A percentile compares a stretch with the other conserved stretches of the same genome.
Conservation (phyloP, 2,888 invertebrate species). For the Diachrysia chrysitis region DNA sequence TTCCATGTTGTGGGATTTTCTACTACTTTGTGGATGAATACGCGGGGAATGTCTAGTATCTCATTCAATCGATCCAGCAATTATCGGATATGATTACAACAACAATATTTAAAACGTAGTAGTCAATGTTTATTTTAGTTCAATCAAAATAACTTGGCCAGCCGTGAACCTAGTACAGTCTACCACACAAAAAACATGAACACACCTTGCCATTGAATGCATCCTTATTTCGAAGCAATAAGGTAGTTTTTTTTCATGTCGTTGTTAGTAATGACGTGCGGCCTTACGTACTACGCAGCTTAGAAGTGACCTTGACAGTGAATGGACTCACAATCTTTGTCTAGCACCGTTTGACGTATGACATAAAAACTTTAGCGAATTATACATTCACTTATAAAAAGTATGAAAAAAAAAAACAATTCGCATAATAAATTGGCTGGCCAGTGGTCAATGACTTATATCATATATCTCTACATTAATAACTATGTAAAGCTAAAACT, state of each 20-base stretch:
- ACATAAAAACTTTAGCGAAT: constrained; percentile 35
- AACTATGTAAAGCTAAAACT: background rate
- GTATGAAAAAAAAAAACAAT: constrained; percentile 12
- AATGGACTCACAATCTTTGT: constrained; percentile 37
- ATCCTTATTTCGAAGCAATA: background rate
- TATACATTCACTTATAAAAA: constrained; percentile 36
- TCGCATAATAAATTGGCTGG: constrained; percentile 11
- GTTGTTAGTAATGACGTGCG: background rate
- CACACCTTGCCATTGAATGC: background rate
- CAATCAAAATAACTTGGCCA: constrained; percentile 34
- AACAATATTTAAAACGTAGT: constrained; percentile 17
- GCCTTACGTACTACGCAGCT: constrained; percentile 3
- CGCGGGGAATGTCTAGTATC: background rate
- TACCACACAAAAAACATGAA: background rate
- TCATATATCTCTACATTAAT: background rate
- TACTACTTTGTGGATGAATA: background rate
- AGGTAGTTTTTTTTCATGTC: background rate
- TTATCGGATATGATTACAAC: constrained; percentile 2
- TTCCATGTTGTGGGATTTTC: background rate
- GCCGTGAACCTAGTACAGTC: constrained; percentile 34
- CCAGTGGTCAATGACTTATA: constrained; percentile 12
- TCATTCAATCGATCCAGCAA: background rate
- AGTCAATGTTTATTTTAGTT: constrained; percentile 37
- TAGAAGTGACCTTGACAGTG: constrained; percentile 41
- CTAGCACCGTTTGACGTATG: constrained; percentile 22